Conservation (phyloP, 1,140 invertebrate genomes). For the Diploscapter pachys region DNA sequence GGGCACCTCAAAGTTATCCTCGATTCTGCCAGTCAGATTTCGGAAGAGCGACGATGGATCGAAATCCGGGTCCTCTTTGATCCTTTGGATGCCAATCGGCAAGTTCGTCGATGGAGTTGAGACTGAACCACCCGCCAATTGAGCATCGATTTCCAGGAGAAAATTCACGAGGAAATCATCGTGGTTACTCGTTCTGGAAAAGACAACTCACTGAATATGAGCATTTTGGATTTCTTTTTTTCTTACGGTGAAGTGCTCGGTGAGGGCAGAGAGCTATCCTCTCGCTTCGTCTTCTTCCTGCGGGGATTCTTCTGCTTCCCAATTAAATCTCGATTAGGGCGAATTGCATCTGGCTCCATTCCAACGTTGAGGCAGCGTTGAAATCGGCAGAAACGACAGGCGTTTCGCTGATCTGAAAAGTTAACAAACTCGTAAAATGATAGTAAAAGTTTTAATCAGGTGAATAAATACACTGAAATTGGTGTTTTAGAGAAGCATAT, state of each 20-base stretch:
- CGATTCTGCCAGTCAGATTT: slow-evolving; percentile 27
- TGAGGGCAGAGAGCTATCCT: slow-evolving; percentile 49
- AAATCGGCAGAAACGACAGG: slow-evolving; percentile 54
- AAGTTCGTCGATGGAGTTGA: background rate
- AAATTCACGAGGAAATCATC: slow-evolving; percentile 48
- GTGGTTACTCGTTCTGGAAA: slow-evolving; percentile 3
- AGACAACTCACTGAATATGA: too few species aligned
- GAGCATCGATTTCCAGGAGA: slow-evolving; percentile 49
- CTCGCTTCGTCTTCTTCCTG: slow-evolving; percentile 48
- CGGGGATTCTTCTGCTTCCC: slow-evolving; percentile 58
- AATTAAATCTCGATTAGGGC: slow-evolving; percentile 55
- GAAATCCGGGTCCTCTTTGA: slow-evolving; percentile 54
- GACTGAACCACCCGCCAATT: slow-evolving; percentile 16
- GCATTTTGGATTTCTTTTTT: too few species aligned
- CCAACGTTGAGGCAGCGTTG: slow-evolving; percentile 55
- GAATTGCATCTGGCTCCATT: slow-evolving; percentile 57
- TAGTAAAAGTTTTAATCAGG: too few species aligned
- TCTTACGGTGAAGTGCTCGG: slow-evolving; percentile 28
- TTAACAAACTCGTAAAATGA: background rate
- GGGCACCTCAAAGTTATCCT: slow-evolving; percentile 35
- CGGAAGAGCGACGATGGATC: slow-evolving; percentile 42
- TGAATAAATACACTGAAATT: too few species aligned
- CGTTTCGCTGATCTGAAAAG: slow-evolving; percentile 53
- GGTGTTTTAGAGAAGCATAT: too few species aligned
- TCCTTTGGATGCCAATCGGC: slow-evolving; percentile 38